Percentiles rank a stretch among this genome's conserved stretches.
phyloP scores from a whole-genome alignment of 2,888 invertebrate genomes.

The Nymphalis polychloros region DNA sequence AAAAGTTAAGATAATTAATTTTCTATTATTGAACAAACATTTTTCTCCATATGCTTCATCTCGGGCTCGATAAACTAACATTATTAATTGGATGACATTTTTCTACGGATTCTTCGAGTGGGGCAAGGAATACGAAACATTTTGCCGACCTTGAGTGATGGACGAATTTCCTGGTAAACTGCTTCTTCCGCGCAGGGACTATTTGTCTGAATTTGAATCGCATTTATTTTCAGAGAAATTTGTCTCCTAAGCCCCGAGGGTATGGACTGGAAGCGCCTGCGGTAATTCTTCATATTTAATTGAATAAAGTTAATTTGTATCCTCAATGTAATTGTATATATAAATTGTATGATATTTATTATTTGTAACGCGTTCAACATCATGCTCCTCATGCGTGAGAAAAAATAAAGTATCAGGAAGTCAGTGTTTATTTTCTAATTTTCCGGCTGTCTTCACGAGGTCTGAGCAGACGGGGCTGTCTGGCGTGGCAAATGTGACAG shows the following conservation, averaged over 20 bases:
- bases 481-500: constrained; percentile 61
- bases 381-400: constrained; percentile 19
- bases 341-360: constrained; percentile 31
- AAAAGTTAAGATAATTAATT: background rate
- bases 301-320: constrained; percentile 64
- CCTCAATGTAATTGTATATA: constrained; percentile 19
- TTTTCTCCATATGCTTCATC: constrained; percentile 3
- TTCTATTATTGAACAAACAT: background rate
- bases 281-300: constrained; percentile 71
- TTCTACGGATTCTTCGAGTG: constrained; percentile 21
- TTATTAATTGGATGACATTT: constrained; percentile 47
- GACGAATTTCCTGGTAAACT: constrained; percentile 79
- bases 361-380: constrained; percentile 16
- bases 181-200: constrained; percentile 76
- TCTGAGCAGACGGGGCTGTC: constrained; percentile 49
- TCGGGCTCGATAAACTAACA: constrained; percentile 7
- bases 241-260: constrained; percentile 75
- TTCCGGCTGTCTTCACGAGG: constrained; percentile 77
- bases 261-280: constrained; percentile 60
- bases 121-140: constrained; percentile 65
- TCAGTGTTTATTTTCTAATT: constrained; percentile 75
- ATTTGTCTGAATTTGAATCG: constrained; percentile 81
- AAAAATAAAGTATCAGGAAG: constrained; percentile 37
- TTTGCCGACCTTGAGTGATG: constrained; percentile 73
- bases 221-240: constrained; percentile 79